A percentile compares a stretch with the other conserved stretches of the same genome.
Conservation (phyloP, 2,797 vertebrate genomes). For the Sandelia bainsii region DNA sequence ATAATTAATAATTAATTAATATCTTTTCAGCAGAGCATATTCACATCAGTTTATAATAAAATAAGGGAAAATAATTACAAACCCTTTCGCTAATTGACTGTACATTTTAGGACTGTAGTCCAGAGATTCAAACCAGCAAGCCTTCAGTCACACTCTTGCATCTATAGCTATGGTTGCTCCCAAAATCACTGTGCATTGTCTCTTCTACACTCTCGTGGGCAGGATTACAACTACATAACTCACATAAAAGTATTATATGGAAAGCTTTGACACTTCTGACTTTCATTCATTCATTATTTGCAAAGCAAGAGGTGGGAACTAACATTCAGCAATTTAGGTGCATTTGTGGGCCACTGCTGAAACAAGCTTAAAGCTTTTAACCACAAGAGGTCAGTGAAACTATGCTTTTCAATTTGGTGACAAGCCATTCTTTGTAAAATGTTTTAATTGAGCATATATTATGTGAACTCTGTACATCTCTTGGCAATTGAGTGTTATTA, state of each 20-base stretch:
- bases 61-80: no score
- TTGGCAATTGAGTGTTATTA: conserved; percentile 30
- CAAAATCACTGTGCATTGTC: background rate
- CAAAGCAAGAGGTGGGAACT: background rate
- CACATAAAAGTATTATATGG: background rate
- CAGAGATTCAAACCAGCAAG: background rate
- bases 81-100: no score
- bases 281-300: conserved; percentile 1
- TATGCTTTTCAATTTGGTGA: conserved; percentile 7
- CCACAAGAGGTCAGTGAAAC: conserved; percentile 57
- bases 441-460: conserved; percentile 25
- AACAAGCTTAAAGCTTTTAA: background rate
- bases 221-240: background rate
- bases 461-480: conserved; percentile 41
- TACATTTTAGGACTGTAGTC: background rate
- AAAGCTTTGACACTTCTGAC: background rate
- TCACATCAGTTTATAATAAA: no score
- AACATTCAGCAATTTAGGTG: background rate
- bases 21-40: no score
- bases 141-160: background rate
- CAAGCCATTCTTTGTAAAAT: background rate
- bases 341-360: background rate
- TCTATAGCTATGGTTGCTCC: background rate
- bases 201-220: background rate
- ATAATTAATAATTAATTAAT: no score